Percentiles rank a stretch among this genome's conserved stretches.
Conservation (phyloP, 2,888 invertebrate species). For the Toxonevra muliebris region DNA sequence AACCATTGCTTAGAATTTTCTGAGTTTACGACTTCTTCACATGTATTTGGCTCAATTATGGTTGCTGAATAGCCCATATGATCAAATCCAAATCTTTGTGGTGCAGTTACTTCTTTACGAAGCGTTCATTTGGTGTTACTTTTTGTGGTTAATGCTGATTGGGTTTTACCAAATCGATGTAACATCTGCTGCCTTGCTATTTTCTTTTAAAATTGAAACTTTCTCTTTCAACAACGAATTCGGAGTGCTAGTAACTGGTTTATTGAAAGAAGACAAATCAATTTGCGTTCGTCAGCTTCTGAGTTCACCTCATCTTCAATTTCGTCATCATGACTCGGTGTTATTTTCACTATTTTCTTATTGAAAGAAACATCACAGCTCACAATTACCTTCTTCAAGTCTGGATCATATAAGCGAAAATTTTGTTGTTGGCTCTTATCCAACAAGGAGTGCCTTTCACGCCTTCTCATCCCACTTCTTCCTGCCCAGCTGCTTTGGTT, state of each 20-base stretch:
- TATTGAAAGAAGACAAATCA: not conserved
- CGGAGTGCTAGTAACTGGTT: not conserved
- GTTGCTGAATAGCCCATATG: too few relatives aligned
- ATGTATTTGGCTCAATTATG: conserved; percentile 7
- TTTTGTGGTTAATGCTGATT: too few relatives aligned
- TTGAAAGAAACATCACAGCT: conserved; percentile 17
- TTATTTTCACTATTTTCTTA: conserved; percentile 1
- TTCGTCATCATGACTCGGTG: not conserved
- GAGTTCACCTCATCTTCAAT: too few relatives aligned
- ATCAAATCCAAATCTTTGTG: not conserved
- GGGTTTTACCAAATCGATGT: too few relatives aligned
- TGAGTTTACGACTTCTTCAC: conserved; percentile 8
- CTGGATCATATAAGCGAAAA: not conserved
- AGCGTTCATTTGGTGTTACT: too few relatives aligned
- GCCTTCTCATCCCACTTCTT: too few relatives aligned
- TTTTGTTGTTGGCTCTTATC: too few relatives aligned
- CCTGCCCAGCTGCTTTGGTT: too few relatives aligned
- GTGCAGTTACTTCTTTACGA: too few relatives aligned
- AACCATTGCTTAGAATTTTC: not conserved
- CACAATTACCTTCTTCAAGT: conserved; percentile 8
- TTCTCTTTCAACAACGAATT: too few relatives aligned
- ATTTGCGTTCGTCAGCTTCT: not conserved
- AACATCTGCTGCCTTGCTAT: not conserved
- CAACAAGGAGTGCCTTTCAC: too few relatives aligned
- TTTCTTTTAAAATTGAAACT: conserved; percentile 2